phyloP scores from a whole-genome alignment of 2,113 vertebrate genomes.

The Heliornis fulica region DNA sequence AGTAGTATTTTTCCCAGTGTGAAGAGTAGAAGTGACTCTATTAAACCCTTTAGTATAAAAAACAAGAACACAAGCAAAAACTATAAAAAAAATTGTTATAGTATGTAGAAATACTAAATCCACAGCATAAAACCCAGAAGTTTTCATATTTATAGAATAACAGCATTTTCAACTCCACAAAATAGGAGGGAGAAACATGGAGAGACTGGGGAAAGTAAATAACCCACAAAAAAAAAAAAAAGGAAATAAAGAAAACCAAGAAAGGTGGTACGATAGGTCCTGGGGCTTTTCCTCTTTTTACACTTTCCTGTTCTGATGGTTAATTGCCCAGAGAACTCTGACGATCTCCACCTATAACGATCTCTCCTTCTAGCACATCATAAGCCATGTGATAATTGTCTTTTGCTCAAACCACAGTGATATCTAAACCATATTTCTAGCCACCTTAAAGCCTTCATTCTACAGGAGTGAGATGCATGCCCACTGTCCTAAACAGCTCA shows the following conservation, averaged over 20 bases:
- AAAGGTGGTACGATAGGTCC: neutral
- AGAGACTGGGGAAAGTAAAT: no score
- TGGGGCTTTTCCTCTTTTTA: neutral
- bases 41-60: neutral
- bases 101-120: neutral
- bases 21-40: neutral
- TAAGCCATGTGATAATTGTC: conserved; percentile 49
- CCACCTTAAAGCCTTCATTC: neutral
- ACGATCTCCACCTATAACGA: conserved; percentile 44
- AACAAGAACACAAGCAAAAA: neutral
- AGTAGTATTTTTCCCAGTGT: neutral
- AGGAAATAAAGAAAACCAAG: conserved; percentile 31
- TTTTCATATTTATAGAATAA: neutral
- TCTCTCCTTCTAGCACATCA: conserved; percentile 42
- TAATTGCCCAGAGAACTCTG: conserved; percentile 59
- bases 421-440: conserved; percentile 36
- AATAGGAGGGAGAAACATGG: neutral
- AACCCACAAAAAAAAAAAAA: neutral
- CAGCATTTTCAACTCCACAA: neutral
- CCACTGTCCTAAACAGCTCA: neutral
- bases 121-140: neutral
- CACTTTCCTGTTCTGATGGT: conserved; percentile 23
- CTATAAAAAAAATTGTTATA: neutral
- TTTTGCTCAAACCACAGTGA: conserved; percentile 47
- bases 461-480: neutral